phyloP scores from a whole-genome alignment of 1,140 invertebrate species.

The Nephotettix cincticeps region DNA sequence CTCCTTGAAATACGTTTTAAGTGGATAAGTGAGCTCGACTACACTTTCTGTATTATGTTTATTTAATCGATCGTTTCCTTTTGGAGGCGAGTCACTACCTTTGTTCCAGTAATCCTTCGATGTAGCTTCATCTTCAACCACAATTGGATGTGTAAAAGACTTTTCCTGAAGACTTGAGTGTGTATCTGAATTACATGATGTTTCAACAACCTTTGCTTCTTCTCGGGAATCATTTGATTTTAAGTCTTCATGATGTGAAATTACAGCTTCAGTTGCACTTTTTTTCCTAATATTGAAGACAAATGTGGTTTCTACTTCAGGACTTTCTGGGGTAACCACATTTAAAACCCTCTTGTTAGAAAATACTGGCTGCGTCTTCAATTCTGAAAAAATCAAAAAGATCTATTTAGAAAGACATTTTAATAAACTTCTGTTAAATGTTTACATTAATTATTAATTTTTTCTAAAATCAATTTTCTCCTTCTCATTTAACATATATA shows the following conservation, averaged over 20 bases:
- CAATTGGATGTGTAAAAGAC: no score
- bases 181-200: no score
- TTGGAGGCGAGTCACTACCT: no score
- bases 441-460: background rate
- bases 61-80: no score
- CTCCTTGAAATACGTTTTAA: slow-evolving; percentile 2
- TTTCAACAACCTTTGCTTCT: no score
- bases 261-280: background rate
- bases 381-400: background rate
- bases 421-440: background rate
- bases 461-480: no score
- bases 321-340: background rate
- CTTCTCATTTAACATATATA: no score
- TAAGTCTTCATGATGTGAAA: no score
- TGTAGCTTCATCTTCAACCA: no score
- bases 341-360: background rate
- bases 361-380: background rate
- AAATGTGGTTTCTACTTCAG: slow-evolving; percentile 17
- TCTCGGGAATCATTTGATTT: no score
- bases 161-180: no score
- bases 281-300: slow-evolving; percentile 13
- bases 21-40: slow-evolving; percentile 7
- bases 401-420: background rate
- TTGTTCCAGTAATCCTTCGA: no score
- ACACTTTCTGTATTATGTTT: background rate